Evolutionary conservation across 2,797 vertebrate genomes (phyloP), one percentile per base, ranked within the genome.

Genomic region (Rhinichthys osculus): DNA sequence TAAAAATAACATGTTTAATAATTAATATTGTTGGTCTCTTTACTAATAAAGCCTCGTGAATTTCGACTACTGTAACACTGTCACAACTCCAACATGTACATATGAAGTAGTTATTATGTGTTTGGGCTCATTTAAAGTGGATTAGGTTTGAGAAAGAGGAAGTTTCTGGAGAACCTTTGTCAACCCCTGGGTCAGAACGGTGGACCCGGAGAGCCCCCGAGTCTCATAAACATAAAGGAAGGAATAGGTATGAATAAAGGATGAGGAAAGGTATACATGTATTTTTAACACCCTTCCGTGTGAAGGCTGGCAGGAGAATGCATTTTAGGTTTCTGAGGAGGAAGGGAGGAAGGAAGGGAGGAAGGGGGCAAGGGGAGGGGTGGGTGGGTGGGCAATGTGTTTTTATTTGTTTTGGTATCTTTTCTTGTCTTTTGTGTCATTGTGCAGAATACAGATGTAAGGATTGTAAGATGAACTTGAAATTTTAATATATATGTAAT

Each of bases 251-350:
- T 96, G 93, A 95, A 96, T 96, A 95, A 96, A 93, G 94, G 91
- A 96, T 95, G 95, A 96, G 94, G 92, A 90, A 91, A 92, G 94
- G 93, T 94, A 92, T 94, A 93, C 95, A 96, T 96, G 94, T 95
- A 95, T 95, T 95, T 96, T 95, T 95, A 96, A 95, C 92, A 76
- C 90, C 87, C 88, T 90, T 91, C 90, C 83, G 91, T 95, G 93
- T 95, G 95, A 96, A 95, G 95, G 94, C 92, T 94, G 94, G 92
- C 92, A 93, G 93, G 90, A 92, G 89, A 92, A 93, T 90, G 86
- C 85, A 87, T 86, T 85, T 89, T 84, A 83, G 86, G 76, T 87
- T 82, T 90, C 62, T 89, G 71, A 87, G 85, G 74, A 74, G 85
- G 77, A 80, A 84, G 77, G 86, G 84, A 88, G 86, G 71, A 71